Conservation (phyloP, 1,140 invertebrate species). For the Campoletis sonorensis region DNA sequence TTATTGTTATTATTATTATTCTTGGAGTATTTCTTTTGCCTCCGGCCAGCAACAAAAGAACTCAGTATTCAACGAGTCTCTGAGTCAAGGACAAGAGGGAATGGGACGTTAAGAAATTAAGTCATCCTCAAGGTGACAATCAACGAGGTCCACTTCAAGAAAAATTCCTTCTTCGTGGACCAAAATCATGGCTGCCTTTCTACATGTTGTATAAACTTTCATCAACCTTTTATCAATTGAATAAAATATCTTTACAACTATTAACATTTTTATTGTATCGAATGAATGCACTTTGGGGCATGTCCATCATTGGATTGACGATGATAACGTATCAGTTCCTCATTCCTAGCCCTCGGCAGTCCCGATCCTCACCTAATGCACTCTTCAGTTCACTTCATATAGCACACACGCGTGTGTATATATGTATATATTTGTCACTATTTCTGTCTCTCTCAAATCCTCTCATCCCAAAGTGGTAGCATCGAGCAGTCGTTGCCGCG, state of each 20-base stretch:
- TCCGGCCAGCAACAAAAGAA: background rate
- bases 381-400: too few relatives aligned
- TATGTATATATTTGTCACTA: background rate
- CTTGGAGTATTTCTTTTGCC: background rate
- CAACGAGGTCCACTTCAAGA: background rate
- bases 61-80: too few relatives aligned
- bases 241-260: too few relatives aligned
- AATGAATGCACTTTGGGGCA: too few relatives aligned
- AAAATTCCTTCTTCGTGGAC: too few relatives aligned
- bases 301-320: constrained; percentile 8
- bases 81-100: too few relatives aligned
- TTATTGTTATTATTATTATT: too few relatives aligned
- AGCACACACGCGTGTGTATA: too few relatives aligned
- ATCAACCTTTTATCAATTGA: too few relatives aligned
- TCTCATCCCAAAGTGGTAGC: constrained; percentile 1
- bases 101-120: background rate
- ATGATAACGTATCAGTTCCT: constrained; percentile 9
- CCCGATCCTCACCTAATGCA: constrained; percentile 7
- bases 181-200: too few relatives aligned
- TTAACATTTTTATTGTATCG: too few relatives aligned
- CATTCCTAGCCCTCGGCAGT: background rate
- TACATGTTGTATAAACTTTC: too few relatives aligned
- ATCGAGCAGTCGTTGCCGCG: constrained; percentile 8
- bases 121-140: background rate
- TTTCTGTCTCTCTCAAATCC: background rate